Evolutionary conservation across 2,113 vertebrate genomes (phyloP), one percentile per base, ranked within the genome.

Genomic region (Lampris incognitus): DNA sequence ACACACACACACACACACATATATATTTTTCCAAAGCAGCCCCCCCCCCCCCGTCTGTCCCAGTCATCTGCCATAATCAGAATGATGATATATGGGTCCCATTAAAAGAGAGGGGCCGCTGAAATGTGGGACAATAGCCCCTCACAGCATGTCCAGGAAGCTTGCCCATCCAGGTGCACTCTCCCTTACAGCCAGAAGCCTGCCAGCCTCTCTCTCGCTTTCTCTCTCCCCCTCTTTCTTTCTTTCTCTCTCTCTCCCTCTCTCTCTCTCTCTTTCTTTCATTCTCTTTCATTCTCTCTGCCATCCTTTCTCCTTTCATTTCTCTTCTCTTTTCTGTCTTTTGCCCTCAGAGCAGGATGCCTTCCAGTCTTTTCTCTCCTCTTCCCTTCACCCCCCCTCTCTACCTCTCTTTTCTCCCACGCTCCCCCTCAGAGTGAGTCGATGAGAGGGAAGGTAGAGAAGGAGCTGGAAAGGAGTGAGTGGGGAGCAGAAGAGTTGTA

Each of bases 101-200:
- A 69, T 87, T 86, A 83, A 71, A 92, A 89, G 91, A 92, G 92
- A 87, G 78, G 73, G 76, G 90, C 90, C 83, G 92, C 93, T 89
- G 94, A 91, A 89, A 94, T 88, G 92, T 67, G 78, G 84, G 85
- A 93, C 89, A 86, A 94, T 93, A 92, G 93, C 85, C 92, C 92
- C 92, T 95, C 94, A 94, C 94, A 94, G 94, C 91, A 83, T 90
- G 93, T 90, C 89, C 90, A 92, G 93, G 91, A 92, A 91, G 76
- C 88, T 75, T 79, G 38, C 87, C 91, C 73, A 69, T 89, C 86
- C 94, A 89, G 93, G 93, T 92, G 85, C 83, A 92, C 83, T 87
- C 82, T 88, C 86, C 86, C 86, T 87, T 87, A 87, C 88, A 92
- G 88, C 86, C 84, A 77, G 82, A 87, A 84, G 84, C 82, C 84